Evolutionary conservation across 1,140 invertebrate species (phyloP), one percentile per base, ranked within the genome.

Genomic region (Pygmarrhopalites habei): DNA sequence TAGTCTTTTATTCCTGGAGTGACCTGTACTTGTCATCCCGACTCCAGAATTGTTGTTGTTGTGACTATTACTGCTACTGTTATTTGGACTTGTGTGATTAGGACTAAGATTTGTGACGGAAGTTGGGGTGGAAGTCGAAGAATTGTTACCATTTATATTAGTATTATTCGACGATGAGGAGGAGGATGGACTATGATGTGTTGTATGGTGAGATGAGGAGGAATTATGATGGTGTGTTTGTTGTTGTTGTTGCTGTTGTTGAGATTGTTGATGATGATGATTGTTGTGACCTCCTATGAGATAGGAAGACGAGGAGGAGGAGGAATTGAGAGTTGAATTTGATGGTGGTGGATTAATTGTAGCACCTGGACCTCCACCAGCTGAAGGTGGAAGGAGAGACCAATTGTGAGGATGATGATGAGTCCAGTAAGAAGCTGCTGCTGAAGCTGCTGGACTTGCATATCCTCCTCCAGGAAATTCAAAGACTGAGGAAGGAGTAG

Each of bases 401-500:
- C 59, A 66, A 19, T n/a, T 59, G 21, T 63, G 52, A 26, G 64
- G 46, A 39, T 51, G 55, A 44, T 63, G 59, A 10, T 59, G 55
- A 17, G 60, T 47, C 63, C 57, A 67, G 44, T 63, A 64, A 55
- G 57, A 39, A 43, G n/a, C n/a, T 15, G 57, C 39, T n/a, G n/a
- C n/a, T n/a, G n/a, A n/a, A n/a, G n/a, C n/a, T n/a, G n/a, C n/a
- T n/a, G n/a, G n/a, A n/a, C n/a, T n/a, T 29, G n/a, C 12, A 60
- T 58, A 62, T 15, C 29, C 47, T 47, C 51, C 35, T 14, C 29
- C 39, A 25, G 60, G 58, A 53, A 62, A 66, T 17, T 71, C 69
- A 39, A 60, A 71, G 4, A 59, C 55, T 0, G 69, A 65, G 1
- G 69, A 67, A 1, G 32, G n/a, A 4, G 51, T 23, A 12, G 66